Percentiles rank a stretch among this genome's conserved stretches.
Conservation (phyloP, 2,888 invertebrate genomes). For the Cephus rjabovi region DNA sequence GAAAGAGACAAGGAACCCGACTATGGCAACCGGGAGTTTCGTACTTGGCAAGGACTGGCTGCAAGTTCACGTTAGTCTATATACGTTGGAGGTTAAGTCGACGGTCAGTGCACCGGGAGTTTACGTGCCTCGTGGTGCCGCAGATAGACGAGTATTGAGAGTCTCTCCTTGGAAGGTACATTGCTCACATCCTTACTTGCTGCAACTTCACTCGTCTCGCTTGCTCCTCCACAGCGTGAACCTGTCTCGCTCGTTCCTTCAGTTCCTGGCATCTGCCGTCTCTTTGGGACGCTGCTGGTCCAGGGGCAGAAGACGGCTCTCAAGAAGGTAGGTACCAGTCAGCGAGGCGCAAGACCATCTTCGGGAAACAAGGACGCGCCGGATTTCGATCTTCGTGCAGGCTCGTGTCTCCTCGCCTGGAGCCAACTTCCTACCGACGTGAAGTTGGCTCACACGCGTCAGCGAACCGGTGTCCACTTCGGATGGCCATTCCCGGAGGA, state of each 20-base stretch:
- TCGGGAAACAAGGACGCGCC: conserved; percentile 39
- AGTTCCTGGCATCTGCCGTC: neutral
- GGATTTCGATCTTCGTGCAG: conserved; percentile 35
- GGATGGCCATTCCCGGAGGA: neutral
- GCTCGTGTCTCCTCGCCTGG: conserved; percentile 34
- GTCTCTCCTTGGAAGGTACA: neutral
- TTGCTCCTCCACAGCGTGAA: neutral
- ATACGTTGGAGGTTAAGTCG: conserved; percentile 27
- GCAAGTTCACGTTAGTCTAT: conserved; percentile 21
- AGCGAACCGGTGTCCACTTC: neutral
- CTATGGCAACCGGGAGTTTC: conserved; percentile 55
- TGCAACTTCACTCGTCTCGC: neutral
- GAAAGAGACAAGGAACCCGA: conserved; percentile 32
- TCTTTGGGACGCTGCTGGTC: neutral
- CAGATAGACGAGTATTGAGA: neutral
- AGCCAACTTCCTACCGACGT: neutral
- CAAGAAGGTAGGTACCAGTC: conserved; percentile 20
- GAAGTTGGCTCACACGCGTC: neutral
- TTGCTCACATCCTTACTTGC: neutral
- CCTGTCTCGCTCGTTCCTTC: neutral
- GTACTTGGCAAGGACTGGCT: conserved; percentile 57
- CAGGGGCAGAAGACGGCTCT: neutral
- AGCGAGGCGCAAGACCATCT: conserved; percentile 32
- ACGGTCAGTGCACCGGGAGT: conserved; percentile 53
- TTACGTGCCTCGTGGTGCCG: neutral